These are phyloP conservation scores for Nematolebias whitei DNA, from an alignment of 2,113 vertebrate species.

Conservation along the genomic window DNA sequence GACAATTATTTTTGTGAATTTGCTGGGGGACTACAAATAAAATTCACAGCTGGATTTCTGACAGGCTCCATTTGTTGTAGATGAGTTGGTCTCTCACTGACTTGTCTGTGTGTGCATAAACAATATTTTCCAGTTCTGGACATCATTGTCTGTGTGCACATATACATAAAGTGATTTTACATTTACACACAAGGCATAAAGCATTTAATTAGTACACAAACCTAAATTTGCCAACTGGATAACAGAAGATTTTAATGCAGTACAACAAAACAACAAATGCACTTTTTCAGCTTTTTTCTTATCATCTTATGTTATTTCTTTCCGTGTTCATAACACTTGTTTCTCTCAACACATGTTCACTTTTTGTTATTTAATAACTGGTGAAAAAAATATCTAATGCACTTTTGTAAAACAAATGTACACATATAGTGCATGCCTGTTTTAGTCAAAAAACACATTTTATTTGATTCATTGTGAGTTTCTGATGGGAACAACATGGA, in stretches of 20 bases:
- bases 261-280: not conserved
- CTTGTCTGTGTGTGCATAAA: not conserved
- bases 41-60: slow-evolving; percentile 20
- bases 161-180: not conserved
- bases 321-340: too few species aligned
- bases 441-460: too few species aligned
- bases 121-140: not conserved
- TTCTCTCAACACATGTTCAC: too few species aligned
- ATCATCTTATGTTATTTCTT: too few species aligned
- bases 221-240: not conserved
- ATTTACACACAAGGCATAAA: not conserved
- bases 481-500: too few species aligned
- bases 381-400: too few species aligned
- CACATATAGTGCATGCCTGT: too few species aligned
- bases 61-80: slow-evolving; percentile 5
- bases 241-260: not conserved
- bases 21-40: slow-evolving; percentile 6
- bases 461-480: too few species aligned
- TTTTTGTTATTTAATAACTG: too few species aligned
- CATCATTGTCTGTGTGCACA: not conserved
- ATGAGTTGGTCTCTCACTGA: not conserved
- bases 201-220: not conserved
- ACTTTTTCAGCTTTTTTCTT: too few species aligned
- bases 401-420: too few species aligned
- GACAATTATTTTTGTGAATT: not conserved